These are phyloP conservation scores for Camponotus fellah DNA, from an alignment of 2,888 invertebrate genomes.

Conservation along the genomic window DNA sequence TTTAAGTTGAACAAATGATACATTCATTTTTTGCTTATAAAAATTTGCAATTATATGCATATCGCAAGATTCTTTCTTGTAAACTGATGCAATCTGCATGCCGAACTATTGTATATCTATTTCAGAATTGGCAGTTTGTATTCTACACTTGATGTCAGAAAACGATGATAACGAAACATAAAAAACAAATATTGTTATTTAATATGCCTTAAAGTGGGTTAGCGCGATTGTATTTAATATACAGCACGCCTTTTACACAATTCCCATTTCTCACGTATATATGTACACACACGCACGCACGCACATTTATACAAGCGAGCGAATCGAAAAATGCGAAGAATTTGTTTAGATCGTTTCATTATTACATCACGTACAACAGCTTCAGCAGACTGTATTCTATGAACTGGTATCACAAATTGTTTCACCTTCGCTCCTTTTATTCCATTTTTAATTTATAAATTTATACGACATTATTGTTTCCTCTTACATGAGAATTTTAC, in stretches of 20 bases:
- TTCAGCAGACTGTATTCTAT: slow-evolving; percentile 15
- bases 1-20: slow-evolving; percentile 80
- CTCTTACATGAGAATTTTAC: slow-evolving; percentile 22
- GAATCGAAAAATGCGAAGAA: slow-evolving; percentile 35
- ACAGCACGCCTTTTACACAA: slow-evolving; percentile 32
- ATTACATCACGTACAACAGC: neutral
- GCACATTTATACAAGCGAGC: slow-evolving; percentile 52
- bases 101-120: slow-evolving; percentile 18
- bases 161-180: slow-evolving; percentile 21
- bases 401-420: slow-evolving; percentile 34
- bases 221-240: slow-evolving; percentile 35
- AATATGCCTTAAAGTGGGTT: slow-evolving; percentile 51
- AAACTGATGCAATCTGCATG: slow-evolving; percentile 61
- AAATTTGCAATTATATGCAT: slow-evolving; percentile 75
- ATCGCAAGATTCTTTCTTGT: slow-evolving; percentile 73
- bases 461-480: slow-evolving; percentile 16
- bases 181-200: neutral
- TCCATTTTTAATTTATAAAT: slow-evolving; percentile 20
- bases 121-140: slow-evolving; percentile 43
- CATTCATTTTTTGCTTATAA: slow-evolving; percentile 83
- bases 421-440: slow-evolving; percentile 2
- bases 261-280: slow-evolving; percentile 50
- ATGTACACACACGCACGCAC: slow-evolving; percentile 59
- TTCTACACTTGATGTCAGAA: slow-evolving; percentile 21
- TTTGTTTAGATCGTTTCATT: slow-evolving; percentile 10